phyloP scores from a whole-genome alignment of 64 coral and sea anemone genomes.

The Porites australiensis region DNA sequence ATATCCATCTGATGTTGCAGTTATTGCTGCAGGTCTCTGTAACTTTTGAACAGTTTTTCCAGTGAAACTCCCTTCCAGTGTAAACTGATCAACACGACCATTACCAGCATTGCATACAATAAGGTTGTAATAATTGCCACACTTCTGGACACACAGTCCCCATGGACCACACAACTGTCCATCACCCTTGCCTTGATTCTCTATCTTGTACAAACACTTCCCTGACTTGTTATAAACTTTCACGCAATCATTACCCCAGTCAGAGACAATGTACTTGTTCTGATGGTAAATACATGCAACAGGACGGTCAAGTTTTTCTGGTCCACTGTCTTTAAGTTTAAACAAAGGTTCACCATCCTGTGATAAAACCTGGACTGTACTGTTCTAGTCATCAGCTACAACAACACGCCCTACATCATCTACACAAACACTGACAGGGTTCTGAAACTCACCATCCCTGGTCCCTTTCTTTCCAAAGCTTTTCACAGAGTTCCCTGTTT shows the following conservation, averaged over 20 bases:
- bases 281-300: not conserved
- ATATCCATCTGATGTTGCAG: too few species aligned
- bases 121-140: constrained; percentile 2
- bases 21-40: not conserved
- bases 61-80: constrained; percentile 5
- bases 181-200: not conserved
- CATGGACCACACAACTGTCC: constrained; percentile 19
- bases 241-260: constrained; percentile 19
- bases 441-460: constrained; percentile 22
- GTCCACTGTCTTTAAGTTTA: not conserved
- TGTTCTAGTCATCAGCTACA: constrained; percentile 1
- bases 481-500: not conserved
- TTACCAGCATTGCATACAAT: constrained; percentile 8
- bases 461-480: constrained; percentile 44
- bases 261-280: constrained; percentile 38
- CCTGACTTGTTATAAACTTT: constrained; percentile 52
- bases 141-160: constrained; percentile 42
- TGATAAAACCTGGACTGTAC: constrained; percentile 35
- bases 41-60: constrained; percentile 9
- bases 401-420: constrained; percentile 14
- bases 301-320: not conserved
- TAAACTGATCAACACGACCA: constrained; percentile 36
- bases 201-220: constrained; percentile 41
- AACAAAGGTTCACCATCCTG: constrained; percentile 12
- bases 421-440: constrained; percentile 21